phyloP scores from a whole-genome alignment of 2,113 vertebrate genomes.

The Zingel zingel region DNA sequence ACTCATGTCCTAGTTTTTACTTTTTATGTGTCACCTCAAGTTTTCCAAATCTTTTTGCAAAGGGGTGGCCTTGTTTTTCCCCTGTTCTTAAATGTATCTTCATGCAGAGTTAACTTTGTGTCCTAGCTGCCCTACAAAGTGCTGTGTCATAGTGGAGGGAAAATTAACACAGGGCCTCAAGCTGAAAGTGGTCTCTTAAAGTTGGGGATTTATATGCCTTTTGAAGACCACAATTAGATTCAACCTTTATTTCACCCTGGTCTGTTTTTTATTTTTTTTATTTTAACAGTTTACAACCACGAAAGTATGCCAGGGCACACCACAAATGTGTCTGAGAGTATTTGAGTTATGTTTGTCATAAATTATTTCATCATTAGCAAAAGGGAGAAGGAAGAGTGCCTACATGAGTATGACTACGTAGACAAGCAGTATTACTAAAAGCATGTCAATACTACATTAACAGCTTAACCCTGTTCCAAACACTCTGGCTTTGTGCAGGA shows the following conservation, averaged over 20 bases:
- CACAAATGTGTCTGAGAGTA: not conserved
- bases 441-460: too few species aligned
- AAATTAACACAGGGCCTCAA: not conserved
- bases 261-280: not conserved
- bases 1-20: slow-evolving; percentile 72
- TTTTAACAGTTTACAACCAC: too few species aligned
- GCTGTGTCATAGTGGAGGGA: not conserved
- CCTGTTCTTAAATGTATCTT: slow-evolving; percentile 50
- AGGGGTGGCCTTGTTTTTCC: slow-evolving; percentile 68
- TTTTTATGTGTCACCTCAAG: slow-evolving; percentile 76
- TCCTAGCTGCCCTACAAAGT: slow-evolving; percentile 36
- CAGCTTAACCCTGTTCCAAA: not conserved
- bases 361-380: not conserved
- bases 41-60: slow-evolving; percentile 57
- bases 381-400: not conserved
- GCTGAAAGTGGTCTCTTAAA: not conserved
- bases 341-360: not conserved
- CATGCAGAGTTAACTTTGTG: slow-evolving; percentile 47
- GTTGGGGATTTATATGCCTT: not conserved
- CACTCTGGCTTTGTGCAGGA: not conserved
- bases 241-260: not conserved
- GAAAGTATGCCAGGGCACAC: not conserved
- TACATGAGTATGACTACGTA: not conserved
- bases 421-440: not conserved
- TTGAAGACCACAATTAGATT: not conserved